These are phyloP conservation scores for Nemopilema nomurai DNA, from an alignment of 30 jellyfish, hydroid and myxozoan species.

Conservation along the genomic window DNA sequence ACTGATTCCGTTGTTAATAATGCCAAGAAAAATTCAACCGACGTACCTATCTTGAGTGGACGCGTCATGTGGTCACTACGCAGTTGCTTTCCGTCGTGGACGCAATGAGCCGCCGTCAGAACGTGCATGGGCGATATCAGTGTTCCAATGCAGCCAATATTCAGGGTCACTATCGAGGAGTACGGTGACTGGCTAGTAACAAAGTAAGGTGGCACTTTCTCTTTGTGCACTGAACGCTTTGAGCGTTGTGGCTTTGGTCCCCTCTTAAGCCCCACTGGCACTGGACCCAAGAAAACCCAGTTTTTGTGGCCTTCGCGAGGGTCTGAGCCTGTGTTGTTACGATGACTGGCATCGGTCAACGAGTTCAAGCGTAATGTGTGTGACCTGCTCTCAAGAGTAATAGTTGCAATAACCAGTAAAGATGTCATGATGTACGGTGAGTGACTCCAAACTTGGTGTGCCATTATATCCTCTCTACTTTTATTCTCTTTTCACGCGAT, in stretches of 20 bases:
- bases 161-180: conserved; percentile 47
- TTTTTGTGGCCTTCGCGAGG: background rate
- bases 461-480: background rate
- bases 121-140: conserved; percentile 65
- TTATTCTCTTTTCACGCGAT: background rate
- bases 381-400: background rate
- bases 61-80: conserved; percentile 17
- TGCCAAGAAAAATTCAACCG: background rate
- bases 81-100: conserved; percentile 50
- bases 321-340: background rate
- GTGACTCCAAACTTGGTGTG: background rate
- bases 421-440: background rate
- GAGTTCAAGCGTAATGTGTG: background rate
- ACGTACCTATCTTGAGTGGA: conserved; percentile 62
- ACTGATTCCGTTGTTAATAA: background rate
- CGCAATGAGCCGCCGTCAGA: conserved; percentile 78
- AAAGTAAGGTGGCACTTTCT: conserved; percentile 23
- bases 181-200: conserved; percentile 49
- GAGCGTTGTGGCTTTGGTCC: conserved; percentile 24
- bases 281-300: conserved; percentile 39
- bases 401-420: background rate
- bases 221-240: conserved; percentile 62
- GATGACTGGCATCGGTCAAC: background rate
- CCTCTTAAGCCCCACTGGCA: conserved; percentile 26
- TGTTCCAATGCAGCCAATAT: conserved; percentile 71